These are phyloP conservation scores for Plutomurus gul DNA, from an alignment of 1,140 invertebrate genomes.

Conservation along the genomic window DNA sequence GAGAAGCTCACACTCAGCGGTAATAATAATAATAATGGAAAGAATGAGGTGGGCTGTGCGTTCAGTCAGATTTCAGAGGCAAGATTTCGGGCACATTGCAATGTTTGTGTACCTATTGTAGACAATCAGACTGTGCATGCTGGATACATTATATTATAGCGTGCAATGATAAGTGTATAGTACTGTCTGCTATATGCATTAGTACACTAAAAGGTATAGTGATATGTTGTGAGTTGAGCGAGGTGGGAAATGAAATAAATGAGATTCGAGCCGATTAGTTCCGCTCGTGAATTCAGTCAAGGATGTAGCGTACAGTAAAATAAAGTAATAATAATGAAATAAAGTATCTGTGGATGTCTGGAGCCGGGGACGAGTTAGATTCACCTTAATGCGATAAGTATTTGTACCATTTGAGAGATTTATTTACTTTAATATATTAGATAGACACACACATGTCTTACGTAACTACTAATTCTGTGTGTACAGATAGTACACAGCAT, in stretches of 20 bases:
- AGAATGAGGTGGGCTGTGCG: neutral
- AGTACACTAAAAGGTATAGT: neutral
- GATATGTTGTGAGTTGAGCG: neutral
- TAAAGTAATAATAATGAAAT: conserved; percentile 45
- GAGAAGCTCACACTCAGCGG: too few species aligned
- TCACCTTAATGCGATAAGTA: neutral
- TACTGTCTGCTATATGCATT: neutral
- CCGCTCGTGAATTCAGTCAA: conserved; percentile 50
- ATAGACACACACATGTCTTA: too few species aligned
- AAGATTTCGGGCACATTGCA: neutral
- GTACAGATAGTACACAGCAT: too few species aligned
- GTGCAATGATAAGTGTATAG: neutral
- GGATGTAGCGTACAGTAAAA: conserved; percentile 43
- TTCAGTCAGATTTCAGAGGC: neutral
- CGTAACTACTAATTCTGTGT: too few species aligned
- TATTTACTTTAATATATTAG: neutral
- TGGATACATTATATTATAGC: neutral
- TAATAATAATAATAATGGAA: neutral
- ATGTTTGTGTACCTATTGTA: neutral
- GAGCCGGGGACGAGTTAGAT: neutral
- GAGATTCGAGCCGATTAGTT: conserved; percentile 51
- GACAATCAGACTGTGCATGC: neutral
- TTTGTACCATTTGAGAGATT: neutral
- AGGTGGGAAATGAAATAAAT: conserved; percentile 49
- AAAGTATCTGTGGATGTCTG: conserved; percentile 8